These are phyloP conservation scores for Drosophila eugracilis DNA, from an alignment of 1,140 invertebrate genomes.

Conservation along the genomic window DNA sequence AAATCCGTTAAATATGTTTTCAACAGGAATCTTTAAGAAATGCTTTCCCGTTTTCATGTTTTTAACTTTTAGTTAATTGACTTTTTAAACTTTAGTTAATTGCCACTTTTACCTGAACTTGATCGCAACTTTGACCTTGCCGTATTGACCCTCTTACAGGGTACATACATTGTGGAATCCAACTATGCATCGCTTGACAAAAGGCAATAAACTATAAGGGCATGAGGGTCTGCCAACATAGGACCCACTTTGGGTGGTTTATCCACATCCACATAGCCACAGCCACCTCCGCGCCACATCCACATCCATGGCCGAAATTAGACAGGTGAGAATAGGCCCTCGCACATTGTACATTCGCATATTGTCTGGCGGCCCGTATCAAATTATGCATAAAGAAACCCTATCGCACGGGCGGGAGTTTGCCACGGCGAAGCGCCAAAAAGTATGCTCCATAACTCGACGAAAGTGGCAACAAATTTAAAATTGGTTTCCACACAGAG, in stretches of 20 bases:
- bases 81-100: neutral
- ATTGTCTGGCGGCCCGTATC: slow-evolving; percentile 67
- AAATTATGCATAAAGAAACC: slow-evolving; percentile 65
- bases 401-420: slow-evolving; percentile 34
- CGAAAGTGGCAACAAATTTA: slow-evolving; percentile 80
- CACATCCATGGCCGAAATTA: slow-evolving; percentile 35
- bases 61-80: neutral
- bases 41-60: neutral
- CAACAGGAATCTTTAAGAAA: too few relatives aligned
- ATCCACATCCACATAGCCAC: slow-evolving; percentile 3
- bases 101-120: neutral
- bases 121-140: neutral
- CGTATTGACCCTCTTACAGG: slow-evolving; percentile 2
- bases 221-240: slow-evolving; percentile 32
- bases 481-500: slow-evolving; percentile 73
- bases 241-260: slow-evolving; percentile 12
- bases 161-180: slow-evolving; percentile 15
- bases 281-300: too few relatives aligned
- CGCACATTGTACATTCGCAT: slow-evolving; percentile 30
- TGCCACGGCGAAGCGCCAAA: slow-evolving; percentile 47
- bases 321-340: slow-evolving; percentile 69
- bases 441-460: slow-evolving; percentile 63
- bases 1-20: too few relatives aligned
- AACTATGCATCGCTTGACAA: slow-evolving; percentile 65
- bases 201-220: slow-evolving; percentile 69